Evolutionary conservation across 1,140 invertebrate species (phyloP), one percentile per base, ranked within the genome.

Genomic region (Heliconius nattereri): DNA sequence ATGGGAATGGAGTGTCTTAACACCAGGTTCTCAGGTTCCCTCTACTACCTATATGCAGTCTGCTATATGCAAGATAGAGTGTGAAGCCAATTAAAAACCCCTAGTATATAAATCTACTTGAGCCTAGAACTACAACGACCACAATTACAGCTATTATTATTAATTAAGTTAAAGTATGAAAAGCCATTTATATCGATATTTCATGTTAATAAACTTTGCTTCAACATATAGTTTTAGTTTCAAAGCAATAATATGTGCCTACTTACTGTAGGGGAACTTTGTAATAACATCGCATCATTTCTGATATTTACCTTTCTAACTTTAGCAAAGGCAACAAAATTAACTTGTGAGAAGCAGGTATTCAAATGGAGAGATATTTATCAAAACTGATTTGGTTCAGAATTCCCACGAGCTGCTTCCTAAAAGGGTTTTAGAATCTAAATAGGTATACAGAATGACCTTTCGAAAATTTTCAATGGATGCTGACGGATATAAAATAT

Each of bases 331-430:
- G 71, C 54, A 73, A 60, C 77, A 73, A 74, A 78, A 73, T 73
- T 78, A 78, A 74, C 77, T 57, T 66, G 45, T 60, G 66, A 73
- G 77, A 40, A 26, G 54, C 52, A 57, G 72, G 54, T 74, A 78
- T 78, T 78, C 72, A 74, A 78, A 73, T 40, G 54, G 74, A 57
- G 76, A 57, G 76, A 78, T 78, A 54, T 78, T 78, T 78, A 73
- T 78, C 76, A 78, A 71, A 78, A 73, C 32, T 78, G 54, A 78
- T 78, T 78, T 29, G 23, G 49, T 32, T 73, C 35, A 60, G 76
- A 60, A 75, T 40, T 75, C 74, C 74, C 74, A 40, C 52, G 52
- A 78, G 71, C 32, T 60, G 49, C n/a, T 75, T 75, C 54, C 54
- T 60, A 75, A 75, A 75, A 75, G 74, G 57, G 57, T 75, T 75